Evolutionary conservation across 1,140 invertebrate genomes (phyloP).

Genomic region (Goniozus legneri): DNA sequence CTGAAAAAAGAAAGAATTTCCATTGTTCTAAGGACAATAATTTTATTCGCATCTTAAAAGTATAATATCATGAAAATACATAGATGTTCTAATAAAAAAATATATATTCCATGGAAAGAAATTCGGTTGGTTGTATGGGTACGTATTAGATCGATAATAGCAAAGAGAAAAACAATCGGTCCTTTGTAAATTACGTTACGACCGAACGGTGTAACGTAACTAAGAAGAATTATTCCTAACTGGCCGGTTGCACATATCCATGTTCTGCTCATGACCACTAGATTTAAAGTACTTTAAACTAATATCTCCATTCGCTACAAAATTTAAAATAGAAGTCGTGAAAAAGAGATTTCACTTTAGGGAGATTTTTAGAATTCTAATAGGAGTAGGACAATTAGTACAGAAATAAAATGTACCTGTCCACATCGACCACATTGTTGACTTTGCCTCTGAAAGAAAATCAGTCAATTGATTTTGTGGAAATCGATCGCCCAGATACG

Average conservation of each 20-base stretch:
- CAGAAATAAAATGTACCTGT: slow-evolving; percentile 50
- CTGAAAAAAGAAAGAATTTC: slow-evolving; percentile 23
- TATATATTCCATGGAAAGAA: slow-evolving; percentile 6
- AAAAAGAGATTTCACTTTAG: slow-evolving; percentile 4
- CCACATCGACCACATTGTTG: slow-evolving; percentile 38
- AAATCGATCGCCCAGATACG: too few relatives aligned
- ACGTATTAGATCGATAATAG: neutral
- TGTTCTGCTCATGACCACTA: slow-evolving; percentile 22
- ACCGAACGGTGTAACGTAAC: too few relatives aligned
- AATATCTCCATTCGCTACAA: neutral
- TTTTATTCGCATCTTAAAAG: slow-evolving; percentile 19
- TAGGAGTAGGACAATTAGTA: slow-evolving; percentile 36
- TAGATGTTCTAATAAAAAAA: neutral
- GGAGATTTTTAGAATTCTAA: slow-evolving; percentile 11
- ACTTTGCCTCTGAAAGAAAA: slow-evolving; percentile 31
- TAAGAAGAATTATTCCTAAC: too few relatives aligned
- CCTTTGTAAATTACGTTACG: too few relatives aligned
- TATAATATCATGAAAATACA: neutral
- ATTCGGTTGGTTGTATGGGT: slow-evolving; percentile 1
- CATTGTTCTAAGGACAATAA: slow-evolving; percentile 30
- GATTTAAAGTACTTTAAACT: slow-evolving; percentile 13
- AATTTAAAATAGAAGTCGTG: slow-evolving; percentile 6
- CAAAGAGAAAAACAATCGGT: too few relatives aligned
- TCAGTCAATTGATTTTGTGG: too few relatives aligned
- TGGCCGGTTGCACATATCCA: slow-evolving; percentile 34